Base-by-base conservation (phyloP, 2,797 vertebrate genomes). In the Apogon hyalosoma region DNA sequence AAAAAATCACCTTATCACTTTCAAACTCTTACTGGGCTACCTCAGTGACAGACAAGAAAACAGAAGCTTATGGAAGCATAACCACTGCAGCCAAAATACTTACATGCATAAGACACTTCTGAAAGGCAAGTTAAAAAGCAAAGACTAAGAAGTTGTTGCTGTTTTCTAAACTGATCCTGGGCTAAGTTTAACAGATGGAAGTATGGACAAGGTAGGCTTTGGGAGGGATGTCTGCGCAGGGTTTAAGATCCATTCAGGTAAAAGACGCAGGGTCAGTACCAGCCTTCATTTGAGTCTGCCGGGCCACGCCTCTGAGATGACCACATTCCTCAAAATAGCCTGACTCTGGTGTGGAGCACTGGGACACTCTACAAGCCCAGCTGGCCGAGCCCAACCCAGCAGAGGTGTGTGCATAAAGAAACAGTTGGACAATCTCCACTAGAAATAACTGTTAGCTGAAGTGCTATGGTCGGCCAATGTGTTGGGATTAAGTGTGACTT, bases 401-500 rank as follows among this genome's bases (percentile, higher is more conserved):
- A 10, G 65, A 73, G 72, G 65, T 67, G 80, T 79, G 63, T 69
- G 75, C 61, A 63, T 70, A 3, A 16, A 47, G 43, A 62, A 81
- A 49, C 49, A 70, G 66, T 63, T 1, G 61, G 56, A 71, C 69
- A 61, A 49, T 24, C 42, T 79, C 14, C 28, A 69, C 33, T 50
- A 59, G 57, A 14, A 72, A 47, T 9, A 8, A 51, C 53, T 5
- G 33, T 74, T 75, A 43, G 72, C 76, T 76, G 73, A 45, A 51
- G 73, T 47, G 40, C 53, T 42, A 65, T 47, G 56, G 71, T 50
- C 68, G 54, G 61, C 73, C 69, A 52, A 59, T 48, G 74, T 64
- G 77, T 55, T 56, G 12, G 83, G 91, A 93, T 93, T 92, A 92
- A 50, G 77, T 45, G 80, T 47, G 81, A 88, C 84, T 85, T 72